Evolutionary conservation across 2,797 vertebrate species (phyloP).

Genomic region (Ctenopoma multispine): DNA sequence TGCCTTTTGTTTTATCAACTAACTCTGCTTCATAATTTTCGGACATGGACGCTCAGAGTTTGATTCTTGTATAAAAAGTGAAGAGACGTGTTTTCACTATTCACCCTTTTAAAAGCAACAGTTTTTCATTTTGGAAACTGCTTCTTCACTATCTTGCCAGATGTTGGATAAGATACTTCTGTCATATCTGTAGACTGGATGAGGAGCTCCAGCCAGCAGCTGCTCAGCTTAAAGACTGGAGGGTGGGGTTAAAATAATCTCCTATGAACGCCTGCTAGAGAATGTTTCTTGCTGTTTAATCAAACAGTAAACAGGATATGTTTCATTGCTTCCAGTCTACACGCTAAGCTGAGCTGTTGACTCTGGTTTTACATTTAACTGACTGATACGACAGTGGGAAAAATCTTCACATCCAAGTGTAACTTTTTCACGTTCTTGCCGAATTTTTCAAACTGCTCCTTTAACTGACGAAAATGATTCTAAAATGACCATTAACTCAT

Average conservation of each 20-base stretch:
- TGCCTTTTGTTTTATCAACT: conserved; percentile 51
- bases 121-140: neutral
- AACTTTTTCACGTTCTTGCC: too few relatives aligned
- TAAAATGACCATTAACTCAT: too few relatives aligned
- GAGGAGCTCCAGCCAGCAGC: neutral
- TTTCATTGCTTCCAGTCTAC: neutral
- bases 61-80: neutral
- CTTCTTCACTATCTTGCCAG: neutral
- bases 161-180: neutral
- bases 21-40: conserved; percentile 16
- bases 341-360: neutral
- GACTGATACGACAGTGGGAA: neutral
- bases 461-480: neutral
- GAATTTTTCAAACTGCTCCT: neutral
- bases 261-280: neutral
- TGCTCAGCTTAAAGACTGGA: conserved; percentile 5
- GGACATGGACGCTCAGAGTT: conserved; percentile 9
- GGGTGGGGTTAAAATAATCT: too few relatives aligned
- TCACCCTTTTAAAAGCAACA: neutral
- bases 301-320: too few relatives aligned
- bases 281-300: neutral
- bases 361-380: conserved; percentile 3
- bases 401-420: neutral
- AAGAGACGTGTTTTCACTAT: neutral
- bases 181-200: neutral